Evolutionary conservation across 2,888 invertebrate genomes (phyloP).

Genomic region (Embidobia sp.): DNA sequence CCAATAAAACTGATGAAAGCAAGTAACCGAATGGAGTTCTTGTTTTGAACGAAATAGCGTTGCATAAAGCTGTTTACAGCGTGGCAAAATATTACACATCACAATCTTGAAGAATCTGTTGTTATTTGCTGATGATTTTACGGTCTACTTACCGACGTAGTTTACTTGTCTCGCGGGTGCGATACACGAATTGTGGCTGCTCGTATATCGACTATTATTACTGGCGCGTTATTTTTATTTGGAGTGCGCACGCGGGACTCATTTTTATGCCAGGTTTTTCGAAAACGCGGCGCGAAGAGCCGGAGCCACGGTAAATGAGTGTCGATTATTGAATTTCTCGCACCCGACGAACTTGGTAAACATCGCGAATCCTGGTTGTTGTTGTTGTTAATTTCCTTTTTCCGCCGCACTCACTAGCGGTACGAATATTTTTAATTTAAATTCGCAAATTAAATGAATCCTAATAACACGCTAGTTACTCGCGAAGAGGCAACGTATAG

Average conservation of each 20-base stretch:
- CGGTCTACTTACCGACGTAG: slow-evolving; percentile 51
- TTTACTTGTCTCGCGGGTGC: slow-evolving; percentile 58
- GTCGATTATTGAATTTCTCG: slow-evolving; percentile 24
- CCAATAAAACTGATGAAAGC: no score
- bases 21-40: no score
- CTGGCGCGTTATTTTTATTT: slow-evolving; percentile 53
- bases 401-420: no score
- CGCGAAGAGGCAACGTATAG: no score
- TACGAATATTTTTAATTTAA: no score
- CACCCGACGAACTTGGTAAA: background rate
- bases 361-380: background rate
- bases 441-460: no score
- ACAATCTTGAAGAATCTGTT: slow-evolving; percentile 52
- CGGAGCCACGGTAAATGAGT: slow-evolving; percentile 27
- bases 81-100: background rate
- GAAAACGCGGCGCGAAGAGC: slow-evolving; percentile 13
- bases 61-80: no score
- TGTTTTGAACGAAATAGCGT: no score
- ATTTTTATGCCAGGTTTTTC: slow-evolving; percentile 44
- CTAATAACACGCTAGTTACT: no score
- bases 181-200: slow-evolving; percentile 52
- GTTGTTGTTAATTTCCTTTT: background rate
- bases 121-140: slow-evolving; percentile 63
- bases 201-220: slow-evolving; percentile 60
- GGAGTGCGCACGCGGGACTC: slow-evolving; percentile 56